Conservation (phyloP, 2,797 vertebrate species). For the Morus bassanus region DNA sequence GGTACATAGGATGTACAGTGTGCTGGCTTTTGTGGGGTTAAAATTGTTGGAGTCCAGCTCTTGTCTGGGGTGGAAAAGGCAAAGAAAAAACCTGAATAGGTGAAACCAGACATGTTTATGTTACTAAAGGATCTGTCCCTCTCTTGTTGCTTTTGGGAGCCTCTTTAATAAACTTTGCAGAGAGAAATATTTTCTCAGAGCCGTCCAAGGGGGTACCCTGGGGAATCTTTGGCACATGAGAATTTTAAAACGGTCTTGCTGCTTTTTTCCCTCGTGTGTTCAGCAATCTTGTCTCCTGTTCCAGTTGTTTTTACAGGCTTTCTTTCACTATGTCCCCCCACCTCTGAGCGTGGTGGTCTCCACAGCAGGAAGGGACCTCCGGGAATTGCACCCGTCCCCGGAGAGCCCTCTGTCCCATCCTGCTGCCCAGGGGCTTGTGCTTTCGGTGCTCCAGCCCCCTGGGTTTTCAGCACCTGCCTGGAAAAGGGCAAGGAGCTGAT, state of each 20-base stretch:
- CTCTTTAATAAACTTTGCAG: neutral
- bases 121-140: neutral
- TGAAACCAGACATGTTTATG: neutral
- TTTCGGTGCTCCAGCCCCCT: neutral
- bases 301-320: neutral
- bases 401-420: neutral
- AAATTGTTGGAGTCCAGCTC: neutral
- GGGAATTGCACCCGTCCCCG: accelerated
- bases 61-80: neutral
- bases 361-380: accelerated
- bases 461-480: neutral
- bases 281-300: neutral
- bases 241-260: neutral
- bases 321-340: neutral
- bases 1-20: accelerated
- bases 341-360: neutral
- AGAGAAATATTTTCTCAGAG: neutral
- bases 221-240: neutral
- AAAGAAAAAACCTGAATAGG: neutral
- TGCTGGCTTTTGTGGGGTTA: neutral
- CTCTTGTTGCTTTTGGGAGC: neutral
- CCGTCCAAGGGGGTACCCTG: accelerated
- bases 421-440: neutral
- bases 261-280: neutral
- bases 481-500: neutral